Base-by-base conservation (phyloP, 2,888 invertebrate genomes). In the Pollenia labialis region DNA sequence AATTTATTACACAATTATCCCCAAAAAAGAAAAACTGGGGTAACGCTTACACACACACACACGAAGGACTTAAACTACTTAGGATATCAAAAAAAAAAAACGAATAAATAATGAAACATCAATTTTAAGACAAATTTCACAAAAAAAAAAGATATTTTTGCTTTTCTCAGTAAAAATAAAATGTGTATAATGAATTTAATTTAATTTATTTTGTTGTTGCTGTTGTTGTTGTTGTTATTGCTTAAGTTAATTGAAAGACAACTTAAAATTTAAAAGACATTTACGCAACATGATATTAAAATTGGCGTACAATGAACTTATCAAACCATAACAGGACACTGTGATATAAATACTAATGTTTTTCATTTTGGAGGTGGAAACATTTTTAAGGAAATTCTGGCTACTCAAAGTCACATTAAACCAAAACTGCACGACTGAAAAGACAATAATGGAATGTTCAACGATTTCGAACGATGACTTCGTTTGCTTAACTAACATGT, bases 1-100 rank as follows among this genome's bases (percentile, higher is more conserved):
- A 84, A 84, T 84, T 74, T 84, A 84, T 84, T 79, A 74, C 58
- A 84, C 58, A 79, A 60, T 83, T 66, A 75, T 52, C 66, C 50
- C 16, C 58, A 40, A 81, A 60, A 8, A 50, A 12, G 56, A 14
- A 56, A 48, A n/a, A 68, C 32, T 54, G n/a, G 71, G 32, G 12
- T 62, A 66, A 52, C 42, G n/a, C n/a, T 11, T 4, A 12, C 8
- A 7, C 18, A 12, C 44, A 56, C 3, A 2, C 46, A 40, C 10
- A 58, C 48, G 40, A 48, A 52, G 42, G 42, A 42, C 46, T 46
- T 50, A 44, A 52, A 64, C 46, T 62, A 54, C 18, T 42, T n/a
- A 11, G n/a, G n/a, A 46, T 44, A 32, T 32, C 6, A 42, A 16
- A 66, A 4, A n/a, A 9, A 42, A 56, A 16, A 23, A 6, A 40